phyloP scores from a whole-genome alignment of 30 jellyfish, hydroid and myxozoan genomes.

The Aurelia coerulea region DNA sequence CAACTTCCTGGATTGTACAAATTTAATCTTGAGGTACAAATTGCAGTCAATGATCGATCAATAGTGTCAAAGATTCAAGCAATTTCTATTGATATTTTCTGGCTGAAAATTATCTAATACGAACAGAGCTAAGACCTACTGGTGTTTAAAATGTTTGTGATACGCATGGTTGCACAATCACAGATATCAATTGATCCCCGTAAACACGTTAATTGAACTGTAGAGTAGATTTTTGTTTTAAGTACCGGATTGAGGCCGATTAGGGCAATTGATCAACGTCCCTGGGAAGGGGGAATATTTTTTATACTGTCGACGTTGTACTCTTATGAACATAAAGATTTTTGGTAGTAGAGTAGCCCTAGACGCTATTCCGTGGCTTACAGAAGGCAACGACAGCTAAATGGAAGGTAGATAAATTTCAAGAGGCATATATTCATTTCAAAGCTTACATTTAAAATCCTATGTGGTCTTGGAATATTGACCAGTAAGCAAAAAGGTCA shows the following conservation, averaged over 20 bases:
- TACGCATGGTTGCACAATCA: constrained; percentile 57
- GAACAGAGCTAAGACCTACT: neutral
- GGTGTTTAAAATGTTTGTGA: constrained; percentile 52
- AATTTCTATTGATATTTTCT: neutral
- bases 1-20: neutral
- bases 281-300: neutral
- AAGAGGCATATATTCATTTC: too few relatives aligned
- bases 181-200: constrained; percentile 42
- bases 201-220: constrained; percentile 43
- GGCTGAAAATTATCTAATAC: constrained; percentile 12
- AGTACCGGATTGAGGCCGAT: neutral
- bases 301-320: too few relatives aligned
- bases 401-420: too few relatives aligned
- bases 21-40: neutral
- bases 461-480: too few relatives aligned
- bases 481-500: too few relatives aligned
- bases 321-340: too few relatives aligned
- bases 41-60: neutral
- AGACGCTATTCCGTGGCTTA: too few relatives aligned
- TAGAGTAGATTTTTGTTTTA: neutral
- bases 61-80: neutral
- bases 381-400: too few relatives aligned
- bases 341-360: too few relatives aligned
- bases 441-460: too few relatives aligned
- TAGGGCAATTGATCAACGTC: constrained; percentile 13